These are phyloP conservation scores for Arctia plantaginis DNA, from an alignment of 2,888 invertebrate genomes.

Conservation along the genomic window DNA sequence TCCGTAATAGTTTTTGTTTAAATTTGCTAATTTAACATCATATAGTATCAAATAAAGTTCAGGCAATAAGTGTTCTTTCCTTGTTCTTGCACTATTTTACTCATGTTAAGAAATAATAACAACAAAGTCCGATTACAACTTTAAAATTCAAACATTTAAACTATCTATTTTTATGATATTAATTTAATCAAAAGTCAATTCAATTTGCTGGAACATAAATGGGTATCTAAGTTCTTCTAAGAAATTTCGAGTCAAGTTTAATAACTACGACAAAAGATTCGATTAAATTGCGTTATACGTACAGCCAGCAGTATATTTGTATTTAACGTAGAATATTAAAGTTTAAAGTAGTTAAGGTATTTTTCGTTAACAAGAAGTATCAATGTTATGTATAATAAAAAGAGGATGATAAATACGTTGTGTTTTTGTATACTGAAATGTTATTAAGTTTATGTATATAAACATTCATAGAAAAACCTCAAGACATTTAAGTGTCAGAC, in stretches of 20 bases:
- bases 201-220: constrained; percentile 37
- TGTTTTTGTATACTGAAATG: background rate
- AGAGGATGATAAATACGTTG: background rate
- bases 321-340: background rate
- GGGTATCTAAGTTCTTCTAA: constrained; percentile 41
- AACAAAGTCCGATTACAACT: constrained; percentile 23
- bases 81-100: background rate
- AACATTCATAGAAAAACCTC: constrained; percentile 19
- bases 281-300: background rate
- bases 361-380: background rate
- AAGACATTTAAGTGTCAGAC: constrained; percentile 22
- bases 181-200: constrained; percentile 48
- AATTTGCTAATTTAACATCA: background rate
- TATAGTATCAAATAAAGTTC: background rate
- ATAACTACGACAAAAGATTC: constrained; percentile 35
- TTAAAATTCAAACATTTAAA: constrained; percentile 28
- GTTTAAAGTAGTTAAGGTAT: background rate
- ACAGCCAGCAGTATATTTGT: background rate
- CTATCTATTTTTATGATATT: too few relatives aligned
- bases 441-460: too few relatives aligned
- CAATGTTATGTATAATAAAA: background rate
- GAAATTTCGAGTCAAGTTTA: constrained; percentile 42
- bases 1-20: background rate
- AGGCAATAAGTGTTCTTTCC: background rate
- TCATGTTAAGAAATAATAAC: background rate